phyloP scores from a whole-genome alignment of 1,140 invertebrate species.

The Drusus annulatus region DNA sequence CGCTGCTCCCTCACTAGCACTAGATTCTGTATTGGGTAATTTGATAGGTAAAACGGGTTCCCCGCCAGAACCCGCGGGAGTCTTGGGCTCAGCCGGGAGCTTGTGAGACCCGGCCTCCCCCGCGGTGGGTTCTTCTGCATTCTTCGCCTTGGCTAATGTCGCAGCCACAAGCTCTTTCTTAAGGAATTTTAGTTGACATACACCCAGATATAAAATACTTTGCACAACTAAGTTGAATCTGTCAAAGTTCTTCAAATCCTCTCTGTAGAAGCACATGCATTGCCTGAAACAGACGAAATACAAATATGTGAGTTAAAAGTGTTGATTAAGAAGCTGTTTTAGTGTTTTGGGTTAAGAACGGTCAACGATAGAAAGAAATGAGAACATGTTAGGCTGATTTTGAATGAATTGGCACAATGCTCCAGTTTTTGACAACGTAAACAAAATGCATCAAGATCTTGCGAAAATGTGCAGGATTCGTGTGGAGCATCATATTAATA shows the following conservation, averaged over 20 bases:
- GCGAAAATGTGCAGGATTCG: too few species aligned
- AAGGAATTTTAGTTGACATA: slow-evolving; percentile 82
- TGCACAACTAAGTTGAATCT: slow-evolving; percentile 89
- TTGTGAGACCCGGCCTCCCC: slow-evolving; percentile 7
- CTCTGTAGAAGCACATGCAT: slow-evolving; percentile 94
- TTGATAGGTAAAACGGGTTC: slow-evolving; percentile 53
- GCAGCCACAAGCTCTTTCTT: slow-evolving; percentile 72
- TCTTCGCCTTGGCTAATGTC: slow-evolving; percentile 55
- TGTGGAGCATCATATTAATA: slow-evolving; percentile 58
- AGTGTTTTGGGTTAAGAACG: too few species aligned
- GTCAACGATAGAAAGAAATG: neutral
- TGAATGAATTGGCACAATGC: neutral
- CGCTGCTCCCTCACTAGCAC: slow-evolving; percentile 49
- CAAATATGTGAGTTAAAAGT: neutral
- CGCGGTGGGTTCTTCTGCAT: slow-evolving; percentile 48
- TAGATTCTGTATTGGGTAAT: slow-evolving; percentile 51
- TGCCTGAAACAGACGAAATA: slow-evolving; percentile 75
- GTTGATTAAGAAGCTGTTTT: neutral
- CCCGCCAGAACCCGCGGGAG: slow-evolving; percentile 45
- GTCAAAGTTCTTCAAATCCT: slow-evolving; percentile 92
- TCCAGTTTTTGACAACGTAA: neutral
- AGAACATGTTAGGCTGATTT: neutral
- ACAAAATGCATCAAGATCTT: neutral
- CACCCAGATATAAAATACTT: slow-evolving; percentile 81
- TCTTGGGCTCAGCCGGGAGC: slow-evolving; percentile 55